Base-by-base conservation (phyloP, 1,140 invertebrate genomes). In the Bombus superbus region DNA sequence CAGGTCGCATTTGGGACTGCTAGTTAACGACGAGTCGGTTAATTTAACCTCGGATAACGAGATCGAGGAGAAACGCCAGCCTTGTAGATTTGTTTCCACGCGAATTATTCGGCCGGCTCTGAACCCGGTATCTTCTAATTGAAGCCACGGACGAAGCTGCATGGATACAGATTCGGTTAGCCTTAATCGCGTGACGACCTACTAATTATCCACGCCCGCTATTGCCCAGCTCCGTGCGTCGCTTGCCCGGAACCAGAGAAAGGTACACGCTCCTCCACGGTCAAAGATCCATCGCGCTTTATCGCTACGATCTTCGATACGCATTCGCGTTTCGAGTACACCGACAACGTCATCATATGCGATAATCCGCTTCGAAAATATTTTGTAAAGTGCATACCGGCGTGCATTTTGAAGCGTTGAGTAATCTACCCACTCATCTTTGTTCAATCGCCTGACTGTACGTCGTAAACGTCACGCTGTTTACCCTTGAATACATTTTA, bases 101-200 rank as follows among this genome's bases (percentile, higher is more conserved):
- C 77, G 64, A 74, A 81, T 90, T 89, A 87, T 83, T 59, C 85
- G 82, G 35, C 80, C 80, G 40, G 57, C 73, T 78, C 81, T 59
- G 64, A 59, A 44, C 53, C 72, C 57, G 22, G 81, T 82, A 35
- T 32, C 64, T 66, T 68, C 71, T 75, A 84, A 89, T 84, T 87
- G 75, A 86, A 88, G 40, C 38, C 71, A 64, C 64, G 80, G 68
- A 86, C 66, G 73, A 69, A 71, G 35, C 62, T 66, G 80, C 85
- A 64, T 44, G 71, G 71, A 81, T 68, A 86, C 84, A 91, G 82
- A 90, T 92, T 91, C 82, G 86, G 88, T 91, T 91, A 91, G 81
- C 83, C 89, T 91, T 92, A 92, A 92, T 91, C 85, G 87, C 69
- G 81, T 57, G 47, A 75, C 89, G 90, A 76, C 90, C 91, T 91